phyloP scores from a whole-genome alignment of 2,113 vertebrate species.

The Anarrhichthys ocellatus region DNA sequence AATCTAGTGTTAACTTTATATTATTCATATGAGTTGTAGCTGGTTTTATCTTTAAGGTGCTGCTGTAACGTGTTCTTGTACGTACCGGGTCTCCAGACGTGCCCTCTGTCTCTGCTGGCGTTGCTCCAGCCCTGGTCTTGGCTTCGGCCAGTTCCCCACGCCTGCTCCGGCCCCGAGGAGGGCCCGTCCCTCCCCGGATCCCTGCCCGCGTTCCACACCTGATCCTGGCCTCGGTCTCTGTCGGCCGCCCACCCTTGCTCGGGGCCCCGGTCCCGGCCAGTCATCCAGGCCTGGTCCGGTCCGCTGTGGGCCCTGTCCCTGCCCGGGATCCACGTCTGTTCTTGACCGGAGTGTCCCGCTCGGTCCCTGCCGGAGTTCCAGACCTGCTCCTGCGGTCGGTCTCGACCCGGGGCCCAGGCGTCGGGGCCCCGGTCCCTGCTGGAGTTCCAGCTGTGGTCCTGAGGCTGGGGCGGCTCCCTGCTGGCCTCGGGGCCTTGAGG shows the following conservation, averaged over 20 bases:
- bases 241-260: conserved; percentile 45
- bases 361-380: conserved; percentile 56
- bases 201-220: conserved; percentile 51
- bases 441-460: conserved; percentile 63
- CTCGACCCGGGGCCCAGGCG: conserved; percentile 42
- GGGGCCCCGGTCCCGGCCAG: conserved; percentile 22
- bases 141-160: conserved; percentile 34
- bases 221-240: conserved; percentile 42
- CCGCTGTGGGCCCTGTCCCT: conserved; percentile 42
- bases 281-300: conserved; percentile 43
- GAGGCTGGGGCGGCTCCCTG: conserved; percentile 48
- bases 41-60: not conserved
- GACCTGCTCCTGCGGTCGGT: conserved; percentile 44
- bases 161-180: conserved; percentile 27
- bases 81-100: conserved; percentile 71
- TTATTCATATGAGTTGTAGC: not conserved
- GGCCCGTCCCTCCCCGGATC: conserved; percentile 39
- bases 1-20: not conserved
- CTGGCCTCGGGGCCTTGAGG: conserved; percentile 57
- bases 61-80: not conserved
- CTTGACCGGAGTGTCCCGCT: conserved; percentile 50
- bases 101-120: conserved; percentile 45
- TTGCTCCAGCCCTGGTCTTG: conserved; percentile 58
- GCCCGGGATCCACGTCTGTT: conserved; percentile 58
- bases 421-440: conserved; percentile 28